A percentile compares a stretch with the other conserved stretches of the same genome.
phyloP scores from a whole-genome alignment of 2,888 invertebrate genomes.

The Rhagonycha lutea region DNA sequence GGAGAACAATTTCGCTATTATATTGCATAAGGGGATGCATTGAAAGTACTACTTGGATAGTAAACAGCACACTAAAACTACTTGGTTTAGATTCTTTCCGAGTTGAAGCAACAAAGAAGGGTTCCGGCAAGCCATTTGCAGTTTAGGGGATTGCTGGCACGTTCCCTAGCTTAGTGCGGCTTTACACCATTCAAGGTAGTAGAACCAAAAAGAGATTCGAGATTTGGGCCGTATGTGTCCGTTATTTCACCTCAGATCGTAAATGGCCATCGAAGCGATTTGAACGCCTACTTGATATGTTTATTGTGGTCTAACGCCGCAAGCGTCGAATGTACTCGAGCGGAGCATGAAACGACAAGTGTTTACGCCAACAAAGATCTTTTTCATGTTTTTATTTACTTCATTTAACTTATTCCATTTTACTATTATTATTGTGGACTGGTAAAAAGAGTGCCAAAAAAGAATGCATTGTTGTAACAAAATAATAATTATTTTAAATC shows the following conservation, averaged over 20 bases:
- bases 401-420: not conserved
- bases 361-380: slow-evolving; percentile 8
- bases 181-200: slow-evolving; percentile 35
- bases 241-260: slow-evolving; percentile 39
- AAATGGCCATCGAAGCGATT: slow-evolving; percentile 38
- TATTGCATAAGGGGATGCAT: slow-evolving; percentile 8
- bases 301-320: slow-evolving; percentile 36
- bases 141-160: slow-evolving; percentile 37
- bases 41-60: slow-evolving; percentile 15
- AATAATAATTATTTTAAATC: not conserved
- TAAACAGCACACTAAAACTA: slow-evolving; percentile 20
- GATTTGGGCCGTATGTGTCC: slow-evolving; percentile 24
- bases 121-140: slow-evolving; percentile 33
- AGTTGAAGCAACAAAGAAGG: slow-evolving; percentile 28
- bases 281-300: slow-evolving; percentile 42
- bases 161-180: slow-evolving; percentile 36
- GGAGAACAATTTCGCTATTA: not conserved
- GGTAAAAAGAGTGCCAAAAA: not conserved
- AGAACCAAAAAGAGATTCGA: slow-evolving; percentile 27
- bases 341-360: slow-evolving; percentile 9
- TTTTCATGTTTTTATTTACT: not conserved
- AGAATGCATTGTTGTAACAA: not conserved
- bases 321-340: slow-evolving; percentile 25
- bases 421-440: not conserved
- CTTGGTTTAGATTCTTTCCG: slow-evolving; percentile 24